Conservation (phyloP, 2,113 vertebrate genomes). For the Gambusia holbrooki region DNA sequence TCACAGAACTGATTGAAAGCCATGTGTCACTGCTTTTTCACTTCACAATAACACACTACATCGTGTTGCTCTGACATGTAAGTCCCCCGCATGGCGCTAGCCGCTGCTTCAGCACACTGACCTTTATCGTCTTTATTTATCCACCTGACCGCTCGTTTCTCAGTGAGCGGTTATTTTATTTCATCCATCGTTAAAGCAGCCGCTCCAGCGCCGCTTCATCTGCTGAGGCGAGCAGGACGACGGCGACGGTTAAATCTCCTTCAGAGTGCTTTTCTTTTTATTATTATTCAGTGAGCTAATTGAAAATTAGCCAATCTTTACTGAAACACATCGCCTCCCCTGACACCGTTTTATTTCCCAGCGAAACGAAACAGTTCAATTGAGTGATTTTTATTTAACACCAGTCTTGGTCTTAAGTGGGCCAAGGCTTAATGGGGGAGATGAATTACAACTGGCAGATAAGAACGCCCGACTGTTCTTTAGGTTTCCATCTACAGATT, state of each 20-base stretch:
- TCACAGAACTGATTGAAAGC: no score
- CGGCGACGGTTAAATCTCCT: neutral
- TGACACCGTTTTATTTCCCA: slow-evolving; percentile 32
- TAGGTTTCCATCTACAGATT: slow-evolving; percentile 3
- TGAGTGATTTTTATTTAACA: slow-evolving; percentile 62
- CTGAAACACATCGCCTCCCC: slow-evolving; percentile 12
- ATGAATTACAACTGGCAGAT: slow-evolving; percentile 44
- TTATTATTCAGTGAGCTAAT: slow-evolving; percentile 22
- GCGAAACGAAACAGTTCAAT: slow-evolving; percentile 49
- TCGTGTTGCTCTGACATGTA: no score
- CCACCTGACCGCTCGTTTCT: neutral
- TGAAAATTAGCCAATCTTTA: slow-evolving; percentile 19
- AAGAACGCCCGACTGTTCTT: slow-evolving; percentile 2
- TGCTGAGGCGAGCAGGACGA: neutral
- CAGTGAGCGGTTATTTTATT: neutral
- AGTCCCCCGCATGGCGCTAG: neutral
- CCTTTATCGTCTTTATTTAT: neutral
- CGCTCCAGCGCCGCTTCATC: neutral
- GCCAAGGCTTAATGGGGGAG: slow-evolving; percentile 44
- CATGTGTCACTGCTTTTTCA: no score
- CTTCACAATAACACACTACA: no score
- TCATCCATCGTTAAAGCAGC: neutral
- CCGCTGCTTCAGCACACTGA: neutral
- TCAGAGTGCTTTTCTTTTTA: neutral
- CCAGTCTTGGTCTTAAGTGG: slow-evolving; percentile 48